A percentile compares a stretch with the other conserved stretches of the same genome.
phyloP scores from a whole-genome alignment of 2,113 vertebrate genomes.

The Noctilio leporinus region DNA sequence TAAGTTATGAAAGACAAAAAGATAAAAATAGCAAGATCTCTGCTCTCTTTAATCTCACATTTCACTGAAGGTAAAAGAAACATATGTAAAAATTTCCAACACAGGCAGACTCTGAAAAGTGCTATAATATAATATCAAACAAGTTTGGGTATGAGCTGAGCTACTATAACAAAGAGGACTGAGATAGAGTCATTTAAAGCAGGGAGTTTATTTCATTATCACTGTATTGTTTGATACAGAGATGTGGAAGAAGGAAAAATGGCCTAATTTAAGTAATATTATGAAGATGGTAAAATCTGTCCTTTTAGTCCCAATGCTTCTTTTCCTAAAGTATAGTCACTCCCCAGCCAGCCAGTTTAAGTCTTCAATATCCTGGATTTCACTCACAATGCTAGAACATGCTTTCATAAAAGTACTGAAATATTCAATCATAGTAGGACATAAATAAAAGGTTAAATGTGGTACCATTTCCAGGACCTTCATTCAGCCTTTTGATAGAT shows the following conservation, averaged over 20 bases:
- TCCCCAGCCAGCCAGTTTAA: neutral
- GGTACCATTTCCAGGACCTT: neutral
- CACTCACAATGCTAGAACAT: neutral
- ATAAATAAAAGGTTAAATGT: neutral
- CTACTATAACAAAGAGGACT: neutral
- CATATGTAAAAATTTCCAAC: neutral
- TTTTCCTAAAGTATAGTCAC: neutral
- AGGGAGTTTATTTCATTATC: neutral
- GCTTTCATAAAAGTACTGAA: neutral
- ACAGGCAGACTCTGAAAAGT: neutral
- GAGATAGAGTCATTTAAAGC: neutral
- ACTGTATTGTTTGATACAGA: neutral
- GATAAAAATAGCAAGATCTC: neutral
- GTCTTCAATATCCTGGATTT: neutral
- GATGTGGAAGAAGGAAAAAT: neutral
- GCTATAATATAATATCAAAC: neutral
- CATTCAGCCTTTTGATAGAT: neutral
- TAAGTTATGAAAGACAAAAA: neutral
- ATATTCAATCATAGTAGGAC: neutral
- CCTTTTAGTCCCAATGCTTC: neutral
- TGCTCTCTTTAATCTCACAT: neutral
- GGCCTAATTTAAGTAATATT: neutral
- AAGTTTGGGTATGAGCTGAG: neutral
- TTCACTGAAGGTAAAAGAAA: neutral
- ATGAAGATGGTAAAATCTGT: neutral